Conservation (phyloP, 2,888 invertebrate genomes). For the Archaeoteleia sp. region DNA sequence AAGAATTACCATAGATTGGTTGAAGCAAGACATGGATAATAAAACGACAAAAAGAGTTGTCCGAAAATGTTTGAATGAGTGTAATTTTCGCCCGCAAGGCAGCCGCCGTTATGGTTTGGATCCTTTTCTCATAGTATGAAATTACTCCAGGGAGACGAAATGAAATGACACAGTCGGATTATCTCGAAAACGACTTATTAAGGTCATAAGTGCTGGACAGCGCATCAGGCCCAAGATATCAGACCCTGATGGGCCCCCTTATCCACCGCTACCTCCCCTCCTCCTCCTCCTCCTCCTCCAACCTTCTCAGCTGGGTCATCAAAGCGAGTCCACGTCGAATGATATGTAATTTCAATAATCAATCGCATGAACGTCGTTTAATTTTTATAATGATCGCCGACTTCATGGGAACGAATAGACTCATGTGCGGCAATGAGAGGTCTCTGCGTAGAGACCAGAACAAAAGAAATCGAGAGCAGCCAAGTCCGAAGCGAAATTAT, state of each 20-base stretch:
- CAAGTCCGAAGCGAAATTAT: constrained; percentile 46
- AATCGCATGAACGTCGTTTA: constrained; percentile 75
- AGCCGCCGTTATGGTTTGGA: constrained; percentile 36
- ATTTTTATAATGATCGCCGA: constrained; percentile 72
- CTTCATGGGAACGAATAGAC: constrained; percentile 61
- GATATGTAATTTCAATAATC: constrained; percentile 74
- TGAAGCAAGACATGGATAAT: too few relatives aligned
- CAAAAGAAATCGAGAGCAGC: constrained; percentile 51
- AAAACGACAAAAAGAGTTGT: constrained; percentile 42
- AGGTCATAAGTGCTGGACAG: constrained; percentile 55
- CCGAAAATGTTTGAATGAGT: constrained; percentile 70
- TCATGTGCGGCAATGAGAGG: constrained; percentile 49
- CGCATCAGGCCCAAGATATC: constrained; percentile 14
- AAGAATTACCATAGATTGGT: too few relatives aligned
- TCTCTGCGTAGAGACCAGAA: constrained; percentile 35
- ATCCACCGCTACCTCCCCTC: constrained; percentile 12
- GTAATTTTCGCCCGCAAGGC: constrained; percentile 65
- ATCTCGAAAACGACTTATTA: constrained; percentile 73
- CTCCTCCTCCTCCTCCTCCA: too few relatives aligned
- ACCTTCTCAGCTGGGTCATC: constrained; percentile 22
- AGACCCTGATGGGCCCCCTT: constrained; percentile 3
- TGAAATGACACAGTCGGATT: constrained; percentile 73
- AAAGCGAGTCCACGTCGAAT: constrained; percentile 48
- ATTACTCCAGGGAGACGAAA: constrained; percentile 67
- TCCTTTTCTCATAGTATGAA: constrained; percentile 59